phyloP scores from a whole-genome alignment of 2,888 invertebrate genomes.

The Cryptocephalus moraei region DNA sequence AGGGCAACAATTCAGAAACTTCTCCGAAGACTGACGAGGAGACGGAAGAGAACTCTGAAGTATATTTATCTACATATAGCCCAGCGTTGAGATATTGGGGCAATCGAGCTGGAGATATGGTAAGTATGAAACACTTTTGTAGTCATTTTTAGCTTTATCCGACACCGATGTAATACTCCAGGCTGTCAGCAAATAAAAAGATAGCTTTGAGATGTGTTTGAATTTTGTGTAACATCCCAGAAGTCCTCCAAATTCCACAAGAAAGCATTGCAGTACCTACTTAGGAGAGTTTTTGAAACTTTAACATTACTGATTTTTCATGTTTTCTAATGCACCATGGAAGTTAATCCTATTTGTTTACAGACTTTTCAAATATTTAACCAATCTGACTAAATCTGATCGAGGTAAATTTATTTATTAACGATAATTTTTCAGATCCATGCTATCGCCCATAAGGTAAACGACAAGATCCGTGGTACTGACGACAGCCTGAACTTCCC shows the following conservation, averaged over 20 bases:
- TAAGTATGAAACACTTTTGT: conserved; percentile 4
- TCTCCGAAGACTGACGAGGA: conserved; percentile 12
- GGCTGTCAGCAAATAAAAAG: neutral
- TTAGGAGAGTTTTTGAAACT: too few species aligned
- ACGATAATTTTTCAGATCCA: conserved; percentile 15
- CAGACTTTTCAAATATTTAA: too few species aligned
- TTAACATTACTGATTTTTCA: too few species aligned
- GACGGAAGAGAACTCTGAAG: conserved; percentile 8
- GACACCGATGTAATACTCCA: too few species aligned
- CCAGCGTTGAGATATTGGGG: conserved; percentile 16
- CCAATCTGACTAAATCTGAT: too few species aligned
- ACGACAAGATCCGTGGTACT: conserved; percentile 15
- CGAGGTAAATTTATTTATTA: too few species aligned
- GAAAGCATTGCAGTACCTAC: too few species aligned
- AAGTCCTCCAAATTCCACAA: neutral
- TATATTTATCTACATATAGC: conserved; percentile 13
- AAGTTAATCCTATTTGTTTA: too few species aligned
- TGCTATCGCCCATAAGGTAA: conserved; percentile 17
- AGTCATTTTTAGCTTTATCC: too few species aligned
- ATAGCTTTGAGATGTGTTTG: neutral
- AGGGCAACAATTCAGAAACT: conserved; percentile 12
- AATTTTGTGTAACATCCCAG: neutral
- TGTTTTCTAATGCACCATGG: too few species aligned
- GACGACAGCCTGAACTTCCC: too few species aligned
- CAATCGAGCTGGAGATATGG: conserved; percentile 15